Percentiles rank a stretch among this genome's conserved stretches.
phyloP scores from a whole-genome alignment of 2,888 invertebrate genomes.

The Diarsia rubi region DNA sequence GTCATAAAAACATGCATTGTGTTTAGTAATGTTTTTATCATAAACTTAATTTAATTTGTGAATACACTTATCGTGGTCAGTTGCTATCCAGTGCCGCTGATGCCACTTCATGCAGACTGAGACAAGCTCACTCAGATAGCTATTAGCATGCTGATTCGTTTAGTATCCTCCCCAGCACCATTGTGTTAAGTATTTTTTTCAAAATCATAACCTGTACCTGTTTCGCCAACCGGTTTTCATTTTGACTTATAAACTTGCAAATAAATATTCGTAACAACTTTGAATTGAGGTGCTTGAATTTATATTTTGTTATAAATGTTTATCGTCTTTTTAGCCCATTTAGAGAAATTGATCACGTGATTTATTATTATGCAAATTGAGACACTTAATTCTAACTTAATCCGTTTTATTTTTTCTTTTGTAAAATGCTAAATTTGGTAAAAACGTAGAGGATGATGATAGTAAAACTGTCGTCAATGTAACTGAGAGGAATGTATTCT shows the following conservation, averaged over 20 bases:
- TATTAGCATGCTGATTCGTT: slow-evolving; percentile 11
- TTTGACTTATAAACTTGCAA: slow-evolving; percentile 31
- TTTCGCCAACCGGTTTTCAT: slow-evolving; percentile 39
- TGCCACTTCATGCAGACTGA: slow-evolving; percentile 5
- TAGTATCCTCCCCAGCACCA: slow-evolving; percentile 22
- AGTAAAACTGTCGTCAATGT: neutral
- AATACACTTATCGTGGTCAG: neutral
- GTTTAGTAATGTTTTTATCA: slow-evolving; percentile 9
- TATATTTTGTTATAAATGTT: slow-evolving; percentile 20
- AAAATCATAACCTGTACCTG: slow-evolving; percentile 28
- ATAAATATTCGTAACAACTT: slow-evolving; percentile 25
- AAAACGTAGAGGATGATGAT: neutral
- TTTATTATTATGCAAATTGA: slow-evolving; percentile 7
- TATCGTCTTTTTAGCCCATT: slow-evolving; percentile 3
- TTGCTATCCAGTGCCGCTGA: slow-evolving; percentile 10
- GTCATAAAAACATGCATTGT: slow-evolving; percentile 14
- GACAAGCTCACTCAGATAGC: slow-evolving; percentile 6
- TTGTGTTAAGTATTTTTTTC: slow-evolving; percentile 38
- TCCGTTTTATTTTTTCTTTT: neutral
- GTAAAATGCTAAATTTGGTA: neutral
- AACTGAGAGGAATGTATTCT: slow-evolving; percentile 1
- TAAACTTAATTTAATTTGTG: neutral
- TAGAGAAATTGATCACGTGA: neutral
- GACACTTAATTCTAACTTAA: neutral
- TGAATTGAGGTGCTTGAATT: slow-evolving; percentile 30